Base-by-base conservation (phyloP, 2,797 vertebrate genomes). In the Echeneis naucrates region DNA sequence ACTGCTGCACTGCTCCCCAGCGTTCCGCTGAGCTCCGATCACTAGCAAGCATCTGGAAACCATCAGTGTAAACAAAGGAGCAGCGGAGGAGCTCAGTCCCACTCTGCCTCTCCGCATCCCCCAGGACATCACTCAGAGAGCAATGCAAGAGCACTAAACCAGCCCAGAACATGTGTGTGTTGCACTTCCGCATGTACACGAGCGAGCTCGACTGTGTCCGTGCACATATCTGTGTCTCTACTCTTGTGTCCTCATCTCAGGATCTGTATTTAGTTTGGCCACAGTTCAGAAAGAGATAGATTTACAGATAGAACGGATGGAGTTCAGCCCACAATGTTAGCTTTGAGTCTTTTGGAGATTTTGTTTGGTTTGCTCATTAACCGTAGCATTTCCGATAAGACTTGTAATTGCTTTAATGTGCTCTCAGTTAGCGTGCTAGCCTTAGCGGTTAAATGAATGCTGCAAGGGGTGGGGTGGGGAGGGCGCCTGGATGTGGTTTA, bases 11-110 rank as follows among this genome's bases (percentile, higher is more conserved):
- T 95, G 92, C 95, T 94, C 91, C 91, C 83, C 86, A 74, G 85
- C 68, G 89, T 84, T 93, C 87, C 74, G 74, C 74, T 86, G 89
- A 65, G 32, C 87, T 90, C 85, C 81, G 82, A 90, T 92, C 84
- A 83, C 92, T 87, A 88, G 94, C 92, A 83, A 89, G 94, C 96
- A 98, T 99, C 96, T 99, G 98, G 97, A 98, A 98, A 93, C 93
- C 91, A 98, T 99, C 96, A 97, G 89, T 62, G 87, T 95, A 96
- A 97, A 97, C 97, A 98, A 96, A 96, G 94, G 94, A 94, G 90
- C 90, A 94, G 93, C 92, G 94, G 92, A 92, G 94, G 94, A 95
- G 94, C 94, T 94, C 92, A 90, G 94, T 94, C 93, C 92, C 92
- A 91, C 86, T 91, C 93, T 93, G 89, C 86, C 85, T 91, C 84